phyloP scores from a whole-genome alignment of 2,113 vertebrate genomes.

The Mormyrus iriodes region DNA sequence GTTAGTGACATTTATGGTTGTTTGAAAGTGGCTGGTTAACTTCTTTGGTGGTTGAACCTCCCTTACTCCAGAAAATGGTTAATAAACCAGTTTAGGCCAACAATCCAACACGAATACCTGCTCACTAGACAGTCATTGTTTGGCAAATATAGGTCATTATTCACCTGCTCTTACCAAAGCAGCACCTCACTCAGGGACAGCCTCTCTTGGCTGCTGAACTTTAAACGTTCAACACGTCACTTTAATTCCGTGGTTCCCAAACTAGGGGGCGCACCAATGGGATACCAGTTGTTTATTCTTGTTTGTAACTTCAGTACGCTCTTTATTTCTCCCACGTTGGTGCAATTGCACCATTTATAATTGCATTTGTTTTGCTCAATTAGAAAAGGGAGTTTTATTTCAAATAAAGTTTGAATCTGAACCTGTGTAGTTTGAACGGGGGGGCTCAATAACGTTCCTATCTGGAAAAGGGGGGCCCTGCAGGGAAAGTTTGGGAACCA shows the following conservation, averaged over 20 bases:
- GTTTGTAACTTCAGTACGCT: too few relatives aligned
- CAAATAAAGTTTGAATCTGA: too few relatives aligned
- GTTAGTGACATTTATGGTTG: neutral
- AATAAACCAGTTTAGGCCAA: neutral
- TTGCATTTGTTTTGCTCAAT: too few relatives aligned
- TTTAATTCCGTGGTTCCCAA: neutral
- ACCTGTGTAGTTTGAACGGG: too few relatives aligned
- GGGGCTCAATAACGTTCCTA: too few relatives aligned
- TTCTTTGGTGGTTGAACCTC: neutral
- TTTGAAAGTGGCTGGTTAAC: neutral
- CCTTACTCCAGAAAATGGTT: neutral
- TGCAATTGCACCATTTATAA: too few relatives aligned
- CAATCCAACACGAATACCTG: neutral
- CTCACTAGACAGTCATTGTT: neutral
- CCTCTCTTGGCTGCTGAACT: neutral
- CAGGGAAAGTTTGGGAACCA: too few relatives aligned
- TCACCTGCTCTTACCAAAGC: neutral
- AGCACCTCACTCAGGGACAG: neutral
- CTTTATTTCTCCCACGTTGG: too few relatives aligned
- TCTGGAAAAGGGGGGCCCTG: too few relatives aligned
- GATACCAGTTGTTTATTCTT: too few relatives aligned
- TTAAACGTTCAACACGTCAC: neutral
- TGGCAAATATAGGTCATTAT: neutral
- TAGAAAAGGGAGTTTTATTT: too few relatives aligned
- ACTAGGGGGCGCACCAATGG: too few relatives aligned